phyloP scores from a whole-genome alignment of 2,888 invertebrate species.

The Drosophila merina region DNA sequence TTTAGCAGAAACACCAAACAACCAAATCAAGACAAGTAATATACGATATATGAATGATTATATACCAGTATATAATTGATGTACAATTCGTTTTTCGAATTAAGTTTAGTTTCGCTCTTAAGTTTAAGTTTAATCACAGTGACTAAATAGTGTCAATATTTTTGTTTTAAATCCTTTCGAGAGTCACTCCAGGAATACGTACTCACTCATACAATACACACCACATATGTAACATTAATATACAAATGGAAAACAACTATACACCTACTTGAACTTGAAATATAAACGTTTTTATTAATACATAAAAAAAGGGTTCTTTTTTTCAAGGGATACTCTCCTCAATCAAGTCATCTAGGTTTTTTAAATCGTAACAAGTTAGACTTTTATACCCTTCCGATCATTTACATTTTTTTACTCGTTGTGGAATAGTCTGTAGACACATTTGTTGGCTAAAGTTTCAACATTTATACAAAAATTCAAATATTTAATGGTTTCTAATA shows the following conservation, averaged over 20 bases:
- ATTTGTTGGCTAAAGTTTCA: not conserved
- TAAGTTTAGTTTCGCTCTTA: slow-evolving; percentile 59
- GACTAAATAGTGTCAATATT: slow-evolving; percentile 26
- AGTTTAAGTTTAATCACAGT: slow-evolving; percentile 53
- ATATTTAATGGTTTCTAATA: not conserved
- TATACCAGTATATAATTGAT: not conserved
- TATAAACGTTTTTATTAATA: slow-evolving; percentile 75
- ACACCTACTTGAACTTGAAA: slow-evolving; percentile 64
- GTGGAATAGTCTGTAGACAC: not conserved
- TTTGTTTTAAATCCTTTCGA: not conserved
- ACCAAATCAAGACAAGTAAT: slow-evolving; percentile 30
- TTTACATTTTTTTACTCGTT: not conserved
- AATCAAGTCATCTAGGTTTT: not conserved
- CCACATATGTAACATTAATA: slow-evolving; percentile 34
- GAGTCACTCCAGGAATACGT: slow-evolving; percentile 30
- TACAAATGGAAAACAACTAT: slow-evolving; percentile 41
- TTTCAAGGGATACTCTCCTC: not conserved
- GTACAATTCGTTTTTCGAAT: slow-evolving; percentile 17
- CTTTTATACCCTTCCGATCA: not conserved
- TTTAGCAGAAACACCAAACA: slow-evolving; percentile 42
- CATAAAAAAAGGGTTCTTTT: slow-evolving; percentile 1
- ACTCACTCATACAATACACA: slow-evolving; percentile 18
- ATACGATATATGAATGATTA: not conserved
- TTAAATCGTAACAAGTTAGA: not conserved
- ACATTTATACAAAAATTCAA: not conserved